These are phyloP conservation scores for Graphium colonna DNA, from an alignment of 2,888 invertebrate genomes.

Conservation along the genomic window DNA sequence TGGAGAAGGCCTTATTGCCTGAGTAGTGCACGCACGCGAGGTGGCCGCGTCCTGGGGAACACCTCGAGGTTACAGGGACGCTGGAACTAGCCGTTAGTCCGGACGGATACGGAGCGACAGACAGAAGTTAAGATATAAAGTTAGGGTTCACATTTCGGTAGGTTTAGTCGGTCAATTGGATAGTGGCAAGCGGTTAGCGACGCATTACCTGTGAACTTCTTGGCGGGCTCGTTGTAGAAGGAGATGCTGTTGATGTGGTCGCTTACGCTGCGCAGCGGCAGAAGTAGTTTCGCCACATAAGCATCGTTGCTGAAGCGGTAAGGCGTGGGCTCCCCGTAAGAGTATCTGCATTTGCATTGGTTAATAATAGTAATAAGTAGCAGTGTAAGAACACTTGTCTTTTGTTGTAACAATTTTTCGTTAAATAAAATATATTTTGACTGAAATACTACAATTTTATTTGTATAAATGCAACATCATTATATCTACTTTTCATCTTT, in stretches of 20 bases:
- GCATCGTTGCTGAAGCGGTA: conserved; percentile 85
- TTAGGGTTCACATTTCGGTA: conserved; percentile 25
- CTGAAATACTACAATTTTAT: no score
- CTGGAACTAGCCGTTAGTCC: conserved; percentile 59
- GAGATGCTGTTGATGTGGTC: conserved; percentile 82
- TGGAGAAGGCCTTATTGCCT: conserved; percentile 88
- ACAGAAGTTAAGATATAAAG: conserved; percentile 21
- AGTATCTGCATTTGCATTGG: conserved; percentile 63
- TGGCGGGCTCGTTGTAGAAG: conserved; percentile 85
- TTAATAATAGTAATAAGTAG: no score
- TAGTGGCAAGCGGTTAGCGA: conserved; percentile 22
- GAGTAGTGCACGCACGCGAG: conserved; percentile 92
- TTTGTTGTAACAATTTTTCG: no score
- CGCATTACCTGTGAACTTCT: conserved; percentile 84
- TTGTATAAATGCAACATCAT: no score
- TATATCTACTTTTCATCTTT: no score
- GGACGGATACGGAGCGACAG: conserved; percentile 39
- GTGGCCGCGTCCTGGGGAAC: conserved; percentile 87
- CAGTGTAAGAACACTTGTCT: no score
- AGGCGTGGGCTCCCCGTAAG: conserved; percentile 73
- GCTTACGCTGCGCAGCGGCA: conserved; percentile 82
- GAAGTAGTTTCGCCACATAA: conserved; percentile 84
- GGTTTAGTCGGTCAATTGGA: neutral
- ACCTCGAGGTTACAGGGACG: conserved; percentile 69
- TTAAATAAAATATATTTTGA: no score